These are phyloP conservation scores for Anniella stebbinsi DNA, from an alignment of 2,797 vertebrate species.

Conservation along the genomic window DNA sequence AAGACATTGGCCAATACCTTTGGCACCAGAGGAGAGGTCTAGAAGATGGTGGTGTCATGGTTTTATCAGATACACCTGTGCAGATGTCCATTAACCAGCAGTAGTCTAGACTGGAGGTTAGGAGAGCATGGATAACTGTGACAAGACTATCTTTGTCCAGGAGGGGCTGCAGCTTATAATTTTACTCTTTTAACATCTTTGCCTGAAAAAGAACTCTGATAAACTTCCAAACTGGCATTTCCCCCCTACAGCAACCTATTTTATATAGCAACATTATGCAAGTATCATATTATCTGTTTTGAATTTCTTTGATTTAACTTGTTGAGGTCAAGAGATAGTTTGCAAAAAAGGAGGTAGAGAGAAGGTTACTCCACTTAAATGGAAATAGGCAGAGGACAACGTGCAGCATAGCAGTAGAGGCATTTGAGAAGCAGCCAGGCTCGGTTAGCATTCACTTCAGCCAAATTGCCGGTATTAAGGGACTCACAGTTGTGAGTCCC, in stretches of 20 bases:
- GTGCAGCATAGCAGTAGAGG: slow-evolving; percentile 35
- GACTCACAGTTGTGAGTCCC: too few relatives aligned
- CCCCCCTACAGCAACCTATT: too few relatives aligned
- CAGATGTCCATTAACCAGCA: too few relatives aligned
- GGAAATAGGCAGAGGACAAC: background rate
- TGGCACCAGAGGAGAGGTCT: too few relatives aligned
- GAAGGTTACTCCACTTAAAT: slow-evolving; percentile 22
- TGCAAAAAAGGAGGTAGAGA: background rate
- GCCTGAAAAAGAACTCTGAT: background rate
- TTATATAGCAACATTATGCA: background rate
- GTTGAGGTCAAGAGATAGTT: background rate
- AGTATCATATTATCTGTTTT: background rate
- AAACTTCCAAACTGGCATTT: background rate
- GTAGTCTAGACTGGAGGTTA: too few relatives aligned
- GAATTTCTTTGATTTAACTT: background rate
- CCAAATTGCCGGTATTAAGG: background rate
- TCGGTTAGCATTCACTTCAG: slow-evolving; percentile 4
- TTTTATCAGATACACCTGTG: too few relatives aligned
- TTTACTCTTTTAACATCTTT: background rate
- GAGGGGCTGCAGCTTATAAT: too few relatives aligned
- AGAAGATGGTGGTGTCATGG: too few relatives aligned
- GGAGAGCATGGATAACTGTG: too few relatives aligned
- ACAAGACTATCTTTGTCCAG: too few relatives aligned
- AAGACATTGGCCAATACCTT: too few relatives aligned
- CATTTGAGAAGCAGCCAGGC: slow-evolving; percentile 41